Percentiles rank a stretch among this genome's conserved stretches.
phyloP scores from a whole-genome alignment of 92 coral and sea anemone genomes.

The Epizoanthus fatuus region DNA sequence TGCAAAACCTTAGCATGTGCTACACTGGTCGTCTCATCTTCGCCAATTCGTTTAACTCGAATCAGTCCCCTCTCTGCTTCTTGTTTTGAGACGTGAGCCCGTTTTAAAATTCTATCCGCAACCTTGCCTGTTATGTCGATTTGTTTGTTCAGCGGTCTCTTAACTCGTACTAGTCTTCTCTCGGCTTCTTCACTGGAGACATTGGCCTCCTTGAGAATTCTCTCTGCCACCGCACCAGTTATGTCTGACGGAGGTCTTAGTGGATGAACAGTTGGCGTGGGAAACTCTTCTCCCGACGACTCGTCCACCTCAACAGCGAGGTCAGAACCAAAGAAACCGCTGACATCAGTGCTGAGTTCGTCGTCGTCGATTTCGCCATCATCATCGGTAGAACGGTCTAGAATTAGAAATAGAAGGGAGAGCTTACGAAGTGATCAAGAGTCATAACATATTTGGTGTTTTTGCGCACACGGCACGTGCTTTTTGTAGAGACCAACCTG shows the following conservation, averaged over 20 bases:
- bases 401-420: too few relatives aligned
- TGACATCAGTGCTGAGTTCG: constrained; percentile 1
- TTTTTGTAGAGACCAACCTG: too few relatives aligned
- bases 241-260: constrained; percentile 82
- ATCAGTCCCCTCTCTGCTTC: constrained; percentile 54
- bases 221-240: constrained; percentile 79
- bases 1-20: background rate
- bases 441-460: too few relatives aligned
- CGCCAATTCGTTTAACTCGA: constrained; percentile 72
- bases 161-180: constrained; percentile 78
- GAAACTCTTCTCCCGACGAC: constrained; percentile 2
- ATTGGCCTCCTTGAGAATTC: constrained; percentile 79
- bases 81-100: constrained; percentile 41
- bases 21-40: background rate
- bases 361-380: constrained; percentile 8
- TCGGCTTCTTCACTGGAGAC: constrained; percentile 81
- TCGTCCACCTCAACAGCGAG: background rate
- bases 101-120: constrained; percentile 68
- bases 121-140: constrained; percentile 38
- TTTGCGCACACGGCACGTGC: too few relatives aligned
- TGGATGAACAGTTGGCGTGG: constrained; percentile 9
- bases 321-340: constrained; percentile 19
- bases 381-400: too few relatives aligned
- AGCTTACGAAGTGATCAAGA: too few relatives aligned
- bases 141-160: constrained; percentile 49